Base-by-base conservation (phyloP, 2,113 vertebrate genomes). In the Dipodomys spectabilis region DNA sequence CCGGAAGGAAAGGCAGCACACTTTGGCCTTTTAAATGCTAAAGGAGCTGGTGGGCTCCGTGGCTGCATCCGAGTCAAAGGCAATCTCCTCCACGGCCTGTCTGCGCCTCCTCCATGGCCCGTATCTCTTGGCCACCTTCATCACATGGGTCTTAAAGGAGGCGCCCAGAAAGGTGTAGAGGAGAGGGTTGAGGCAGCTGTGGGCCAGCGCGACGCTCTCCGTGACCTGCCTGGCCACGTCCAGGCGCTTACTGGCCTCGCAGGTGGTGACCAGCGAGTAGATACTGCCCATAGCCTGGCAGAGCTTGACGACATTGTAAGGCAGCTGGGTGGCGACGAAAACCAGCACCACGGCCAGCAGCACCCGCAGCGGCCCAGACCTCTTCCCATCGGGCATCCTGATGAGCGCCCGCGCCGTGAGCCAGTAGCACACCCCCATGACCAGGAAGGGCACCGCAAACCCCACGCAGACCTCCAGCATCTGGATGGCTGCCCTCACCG, bases 131-230 rank as follows among this genome's bases (percentile, higher is more conserved):
- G 98, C 98, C 0, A 98, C 97, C 97, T 98, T 99, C 91, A 98
- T 94, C 84, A 99, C 64, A 2, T 98, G 98, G 96, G 96, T 98
- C 97, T 98, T 99, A 94, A 99, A 99, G 64, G 99, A 99, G 0
- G 98, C 97, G 0, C 99, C 99, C 91, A 99, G 95, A 6, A 99
- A 99, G 82, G 97, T 93, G 0, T 99, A 99, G 6, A 99, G 98
- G 94, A 99, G 82, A 0, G 99, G 99, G 97, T 99, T 99, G 86
- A 99, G 98, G 97, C 99, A 99, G 95, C 99, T 98, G 94, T 99
- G 99, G 35, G 97, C 98, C 78, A 99, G 96, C 2, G 99, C 99
- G 0, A 99, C 96, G 94, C 98, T 98, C 96, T 99, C 98, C 0
- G 99, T 99, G 96, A 99, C 95, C 91, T 99, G 99, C 44, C 98